These are phyloP conservation scores for Siniperca undulata DNA, from an alignment of 2,797 vertebrate species.

Conservation along the genomic window DNA sequence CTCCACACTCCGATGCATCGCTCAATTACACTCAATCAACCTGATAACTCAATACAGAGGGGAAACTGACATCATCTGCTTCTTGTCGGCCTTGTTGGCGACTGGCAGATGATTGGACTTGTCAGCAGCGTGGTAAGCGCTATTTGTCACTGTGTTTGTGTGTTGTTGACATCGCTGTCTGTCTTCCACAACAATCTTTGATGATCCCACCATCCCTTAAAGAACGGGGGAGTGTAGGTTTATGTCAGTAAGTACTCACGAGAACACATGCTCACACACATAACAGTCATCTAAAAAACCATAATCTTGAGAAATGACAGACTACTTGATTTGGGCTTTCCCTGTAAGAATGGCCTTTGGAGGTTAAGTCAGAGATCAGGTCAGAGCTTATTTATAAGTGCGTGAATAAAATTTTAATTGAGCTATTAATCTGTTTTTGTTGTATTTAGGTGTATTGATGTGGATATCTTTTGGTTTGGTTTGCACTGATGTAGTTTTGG, in stretches of 20 bases:
- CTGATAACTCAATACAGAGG: constrained; percentile 78
- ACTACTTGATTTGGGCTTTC: not conserved
- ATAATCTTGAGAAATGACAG: not conserved
- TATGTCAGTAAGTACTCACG: not conserved
- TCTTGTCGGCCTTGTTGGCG: constrained; percentile 68
- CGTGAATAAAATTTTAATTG: not conserved
- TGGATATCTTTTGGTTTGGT: not conserved
- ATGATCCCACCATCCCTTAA: constrained; percentile 17
- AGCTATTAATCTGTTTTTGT: not conserved
- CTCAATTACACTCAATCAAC: constrained; percentile 82
- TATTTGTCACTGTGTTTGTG: constrained; percentile 48
- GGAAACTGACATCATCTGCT: constrained; percentile 81
- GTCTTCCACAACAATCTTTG: constrained; percentile 26
- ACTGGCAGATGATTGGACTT: constrained; percentile 71
- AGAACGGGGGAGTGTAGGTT: constrained; percentile 1
- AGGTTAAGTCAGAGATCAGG: not conserved
- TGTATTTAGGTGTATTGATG: not conserved
- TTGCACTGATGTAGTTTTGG: not conserved
- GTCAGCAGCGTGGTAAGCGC: constrained; percentile 51
- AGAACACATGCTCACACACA: not conserved
- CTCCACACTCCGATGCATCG: constrained; percentile 76
- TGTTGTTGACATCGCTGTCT: constrained; percentile 22
- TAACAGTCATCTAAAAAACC: not conserved
- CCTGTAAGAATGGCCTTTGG: not conserved
- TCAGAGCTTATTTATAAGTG: not conserved